phyloP scores from a whole-genome alignment of 1,140 invertebrate genomes.

The Tenebrio molitor region DNA sequence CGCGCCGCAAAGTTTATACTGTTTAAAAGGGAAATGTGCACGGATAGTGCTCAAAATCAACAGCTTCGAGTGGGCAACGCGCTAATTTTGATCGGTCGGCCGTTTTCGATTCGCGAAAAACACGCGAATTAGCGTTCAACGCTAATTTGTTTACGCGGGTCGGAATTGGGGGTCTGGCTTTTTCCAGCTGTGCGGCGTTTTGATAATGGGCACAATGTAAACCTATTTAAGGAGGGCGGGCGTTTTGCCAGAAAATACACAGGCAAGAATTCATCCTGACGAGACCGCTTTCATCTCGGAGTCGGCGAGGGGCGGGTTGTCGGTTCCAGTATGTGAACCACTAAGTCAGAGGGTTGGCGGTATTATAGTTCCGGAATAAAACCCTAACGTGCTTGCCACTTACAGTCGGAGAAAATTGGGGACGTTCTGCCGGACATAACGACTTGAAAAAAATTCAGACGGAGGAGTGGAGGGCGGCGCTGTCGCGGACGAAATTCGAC shows the following conservation, averaged over 20 bases:
- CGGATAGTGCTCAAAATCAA: constrained; percentile 14
- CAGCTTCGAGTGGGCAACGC: neutral
- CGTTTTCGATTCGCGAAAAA: too few relatives aligned
- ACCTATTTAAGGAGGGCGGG: constrained; percentile 14
- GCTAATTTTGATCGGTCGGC: constrained; percentile 18
- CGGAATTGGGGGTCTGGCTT: neutral
- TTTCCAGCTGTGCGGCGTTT: constrained; percentile 2
- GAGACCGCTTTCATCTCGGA: neutral
- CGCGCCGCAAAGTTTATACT: constrained; percentile 17
- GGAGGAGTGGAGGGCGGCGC: too few relatives aligned
- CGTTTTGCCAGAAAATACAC: constrained; percentile 36
- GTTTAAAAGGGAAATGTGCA: constrained; percentile 21
- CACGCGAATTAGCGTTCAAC: neutral
- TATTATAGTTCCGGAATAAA: constrained; percentile 42
- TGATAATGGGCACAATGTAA: constrained; percentile 21
- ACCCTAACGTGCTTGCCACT: constrained; percentile 33
- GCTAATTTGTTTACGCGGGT: neutral
- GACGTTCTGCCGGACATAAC: constrained; percentile 1
- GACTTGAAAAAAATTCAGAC: neutral
- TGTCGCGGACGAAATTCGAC: too few relatives aligned
- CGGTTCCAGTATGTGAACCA: constrained; percentile 42
- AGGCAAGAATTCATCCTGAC: constrained; percentile 14
- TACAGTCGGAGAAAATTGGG: constrained; percentile 29
- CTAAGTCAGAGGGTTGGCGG: constrained; percentile 37
- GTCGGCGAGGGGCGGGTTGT: constrained; percentile 14